Evolutionary conservation across 2,888 invertebrate genomes (phyloP), one percentile per base, ranked within the genome.

Genomic region (Beris morrisii): DNA sequence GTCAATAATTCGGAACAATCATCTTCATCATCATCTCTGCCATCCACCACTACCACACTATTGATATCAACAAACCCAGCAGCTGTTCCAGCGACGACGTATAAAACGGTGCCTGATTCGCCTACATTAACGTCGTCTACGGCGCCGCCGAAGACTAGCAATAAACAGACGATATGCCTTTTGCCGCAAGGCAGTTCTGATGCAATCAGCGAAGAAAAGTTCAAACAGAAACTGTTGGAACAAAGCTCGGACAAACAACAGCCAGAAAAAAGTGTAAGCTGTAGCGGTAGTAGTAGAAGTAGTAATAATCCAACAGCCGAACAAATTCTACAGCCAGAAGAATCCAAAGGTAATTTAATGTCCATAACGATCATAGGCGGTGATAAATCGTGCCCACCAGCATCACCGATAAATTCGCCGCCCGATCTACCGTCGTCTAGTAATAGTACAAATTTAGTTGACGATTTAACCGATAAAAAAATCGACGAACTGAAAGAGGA

Each of bases 211-310:
- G 85, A 86, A 73, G 84, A 84, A 43, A 85, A 85, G 73, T 83
- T 85, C 63, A 86, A 86, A 71, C 85, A 86, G 72, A 82, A 85
- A 68, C 74, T 86, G 53, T 74, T 85, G 68, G 86, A 86, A 52
- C 61, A 61, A 22, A 13, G 32, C 48, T 13, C 58, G 12, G 30
- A 38, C 15, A 61, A 61, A 61, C 45, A 53, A 45, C 9, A 5
- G 30, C 13, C 44, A 54, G 50, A 55, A 9, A 50, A 64, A 11
- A 70, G 69, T 58, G 9, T 63, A 45, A 69, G 38, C 58, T 48
- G 50, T 59, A 65, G 44, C 52, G 38, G 22, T 38, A 57, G 54
- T n/a, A 12, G 11, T 50, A 66, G 53, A 9, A 71, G 56, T 65
- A 55, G 13, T 61, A 52, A 22, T 22, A 58, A 45, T 45, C 15